Evolutionary conservation across 2,797 vertebrate species (phyloP).

Genomic region (Pseudotriccus pelzelni): DNA sequence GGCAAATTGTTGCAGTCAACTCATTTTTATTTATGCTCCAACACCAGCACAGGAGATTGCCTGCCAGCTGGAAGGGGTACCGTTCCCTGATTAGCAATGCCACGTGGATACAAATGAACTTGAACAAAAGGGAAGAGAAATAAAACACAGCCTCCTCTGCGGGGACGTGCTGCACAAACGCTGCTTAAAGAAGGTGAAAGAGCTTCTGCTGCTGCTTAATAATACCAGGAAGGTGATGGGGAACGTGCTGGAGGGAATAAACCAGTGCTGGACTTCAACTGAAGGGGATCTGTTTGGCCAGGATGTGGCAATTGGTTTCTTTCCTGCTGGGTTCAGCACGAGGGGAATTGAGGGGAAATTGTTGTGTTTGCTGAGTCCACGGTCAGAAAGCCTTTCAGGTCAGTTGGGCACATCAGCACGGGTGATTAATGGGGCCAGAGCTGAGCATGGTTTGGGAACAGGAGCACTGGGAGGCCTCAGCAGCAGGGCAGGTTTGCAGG

Average conservation of each 20-base stretch:
- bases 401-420: not conserved
- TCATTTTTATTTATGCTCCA: not conserved
- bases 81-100: not conserved
- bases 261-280: not conserved
- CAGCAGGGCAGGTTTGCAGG: fast-evolving
- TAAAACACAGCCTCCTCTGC: not conserved
- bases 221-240: not conserved
- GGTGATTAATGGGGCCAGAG: not conserved
- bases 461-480: not conserved
- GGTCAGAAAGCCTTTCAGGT: not conserved
- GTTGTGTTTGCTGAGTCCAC: not conserved
- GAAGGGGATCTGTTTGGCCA: not conserved
- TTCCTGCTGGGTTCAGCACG: not conserved
- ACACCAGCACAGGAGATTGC: not conserved
- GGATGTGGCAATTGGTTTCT: not conserved
- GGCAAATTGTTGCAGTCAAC: not conserved
- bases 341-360: not conserved
- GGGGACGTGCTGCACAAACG: not conserved
- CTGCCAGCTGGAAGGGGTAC: slow-evolving; percentile 31
- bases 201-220: not conserved
- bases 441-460: fast-evolving
- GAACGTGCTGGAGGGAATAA: not conserved
- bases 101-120: slow-evolving; percentile 24
- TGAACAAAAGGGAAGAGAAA: not conserved
- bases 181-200: not conserved